Evolutionary conservation across 2,113 vertebrate genomes (phyloP), one percentile per base, ranked within the genome.

Genomic region (Typhlomys cinereus): DNA sequence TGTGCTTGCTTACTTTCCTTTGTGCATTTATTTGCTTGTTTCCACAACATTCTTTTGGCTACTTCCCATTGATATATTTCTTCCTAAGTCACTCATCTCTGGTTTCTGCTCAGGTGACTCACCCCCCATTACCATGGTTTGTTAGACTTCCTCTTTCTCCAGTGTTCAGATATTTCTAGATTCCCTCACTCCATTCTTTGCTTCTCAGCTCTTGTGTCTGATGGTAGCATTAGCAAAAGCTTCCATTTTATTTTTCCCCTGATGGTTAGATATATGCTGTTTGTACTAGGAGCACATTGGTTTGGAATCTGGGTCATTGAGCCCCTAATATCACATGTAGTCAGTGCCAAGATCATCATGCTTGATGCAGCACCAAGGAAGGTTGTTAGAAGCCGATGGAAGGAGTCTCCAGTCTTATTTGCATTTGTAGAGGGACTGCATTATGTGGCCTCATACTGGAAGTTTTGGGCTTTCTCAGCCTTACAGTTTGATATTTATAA

Each of bases 401-500:
- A 73, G 8, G 69, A 52, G 18, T n/a, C 15, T 70, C 48, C 29
- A 17, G 9, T 8, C 44, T 84, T 86, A 29, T 76, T n/a, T 87
- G 50, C 76, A 44, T 36, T 34, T 23, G 29, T 18, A 2, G 9
- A n/a, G 46, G 75, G 18, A 66, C 11, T 59, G 18, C 9, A 2
- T 92, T 87, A 48, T 46, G 71, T 71, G 13, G 3, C 15, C 12
- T 18, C 20, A 1, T 78, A n/a, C n/a, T 52, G 76, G 48, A 74
- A 59, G 64, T 14, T n/a, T 90, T 83, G 89, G 46, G 74, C 75
- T 75, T 89, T 91, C 12, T 29, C 18, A 85, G 39, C 13, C 50
- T 95, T 88, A 36, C 7, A 57, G 75, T 94, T 83, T 79, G 74
- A 88, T 90, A 62, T 74, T 90, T 97, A 85, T 1, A 88, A 85